Base-by-base conservation (phyloP, 2,797 vertebrate species). In the Echeneis naucrates region DNA sequence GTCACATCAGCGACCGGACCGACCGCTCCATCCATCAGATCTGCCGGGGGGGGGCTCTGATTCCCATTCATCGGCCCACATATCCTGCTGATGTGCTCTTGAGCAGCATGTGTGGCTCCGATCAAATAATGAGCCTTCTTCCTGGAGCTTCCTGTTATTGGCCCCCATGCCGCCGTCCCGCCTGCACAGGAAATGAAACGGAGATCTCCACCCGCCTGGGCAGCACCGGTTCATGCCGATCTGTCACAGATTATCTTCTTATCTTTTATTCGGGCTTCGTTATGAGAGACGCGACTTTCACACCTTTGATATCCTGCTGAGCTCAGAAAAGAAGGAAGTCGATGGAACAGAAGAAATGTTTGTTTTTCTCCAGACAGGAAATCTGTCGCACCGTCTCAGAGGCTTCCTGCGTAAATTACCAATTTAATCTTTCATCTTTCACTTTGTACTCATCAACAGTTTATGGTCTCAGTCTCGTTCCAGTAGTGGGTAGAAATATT, bases 171-270 rank as follows among this genome's bases (percentile, higher is more conserved):
- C 68, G 21, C 55, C 45, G 33, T 35, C 45, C 21, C 19, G 45
- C 24, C 84, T 70, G 58, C 51, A 69, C 78, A 83, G 88, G 90
- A 91, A 91, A 90, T 91, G 75, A 90, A 83, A 71, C 4, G 0
- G 66, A 4, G 21, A 55, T 54, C 63, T 23, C 1, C n/a, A 10
- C 37, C 51, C n/a, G 32, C 2, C 24, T 13, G 69, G 63, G 61
- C 54, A n/a, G 62, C 47, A 45, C 10, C 3, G 0, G 50, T 11
- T 51, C 61, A 23, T 11, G 4, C 54, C 19, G 72, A 81, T 85
- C 32, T 24, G 1, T 30, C 30, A 45, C 13, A 67, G 81, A 82
- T 85, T 57, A 82, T 75, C 65, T 30, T 1, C 0, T 24, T 4
- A 81, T 80, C 74, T 88, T 45, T 74, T 3, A 60, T 75, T 64